A percentile compares a stretch with the other conserved stretches of the same genome.
These are phyloP conservation scores for Myotis pilosus DNA, from an alignment of 2,797 vertebrate genomes.

Conservation along the genomic window DNA sequence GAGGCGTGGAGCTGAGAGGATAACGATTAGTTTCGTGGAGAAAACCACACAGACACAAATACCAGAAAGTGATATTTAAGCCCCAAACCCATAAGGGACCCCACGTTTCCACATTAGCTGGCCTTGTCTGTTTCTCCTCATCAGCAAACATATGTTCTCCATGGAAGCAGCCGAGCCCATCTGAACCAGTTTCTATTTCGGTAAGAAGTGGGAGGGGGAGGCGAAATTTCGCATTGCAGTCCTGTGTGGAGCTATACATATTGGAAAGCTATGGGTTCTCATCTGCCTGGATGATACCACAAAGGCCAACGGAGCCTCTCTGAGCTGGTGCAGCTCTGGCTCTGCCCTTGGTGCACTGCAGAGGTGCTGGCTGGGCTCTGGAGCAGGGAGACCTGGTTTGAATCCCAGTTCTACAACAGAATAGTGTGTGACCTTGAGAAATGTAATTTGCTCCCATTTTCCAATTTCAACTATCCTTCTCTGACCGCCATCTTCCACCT, in stretches of 20 bases:
- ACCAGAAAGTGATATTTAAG: conserved; percentile 65
- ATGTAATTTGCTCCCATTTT: background rate
- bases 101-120: conserved; percentile 44
- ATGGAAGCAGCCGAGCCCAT: conserved; percentile 56
- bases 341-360: background rate
- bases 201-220: conserved; percentile 31
- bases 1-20: background rate
- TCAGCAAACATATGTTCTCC: conserved; percentile 67
- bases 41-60: conserved; percentile 44
- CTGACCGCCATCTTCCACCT: background rate
- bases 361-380: background rate
- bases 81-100: conserved; percentile 37
- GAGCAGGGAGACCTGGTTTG: background rate
- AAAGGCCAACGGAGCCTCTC: background rate
- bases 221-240: background rate
- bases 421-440: background rate
- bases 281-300: background rate
- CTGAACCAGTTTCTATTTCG: conserved; percentile 69
- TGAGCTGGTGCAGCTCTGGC: background rate
- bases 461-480: background rate
- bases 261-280: conserved; percentile 12
- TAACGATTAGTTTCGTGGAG: background rate
- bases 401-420: background rate
- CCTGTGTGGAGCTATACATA: conserved; percentile 32
- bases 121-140: conserved; percentile 62